These are phyloP conservation scores for Callyntrura guangdongensis DNA, from an alignment of 2,888 invertebrate genomes.

Conservation along the genomic window DNA sequence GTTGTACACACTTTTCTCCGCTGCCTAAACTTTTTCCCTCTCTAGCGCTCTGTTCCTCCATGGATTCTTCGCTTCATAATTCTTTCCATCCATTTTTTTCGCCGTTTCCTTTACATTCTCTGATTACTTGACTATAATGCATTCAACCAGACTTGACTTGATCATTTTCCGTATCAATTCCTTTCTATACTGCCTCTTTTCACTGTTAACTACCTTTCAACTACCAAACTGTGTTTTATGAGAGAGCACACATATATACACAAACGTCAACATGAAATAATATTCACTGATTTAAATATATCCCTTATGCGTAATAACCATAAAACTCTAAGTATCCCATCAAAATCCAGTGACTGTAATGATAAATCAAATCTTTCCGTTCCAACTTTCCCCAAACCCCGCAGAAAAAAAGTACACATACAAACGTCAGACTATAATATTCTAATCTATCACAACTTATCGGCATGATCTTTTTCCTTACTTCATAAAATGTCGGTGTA, in stretches of 20 bases:
- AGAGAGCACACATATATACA: neutral
- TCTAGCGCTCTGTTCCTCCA: conserved; percentile 43
- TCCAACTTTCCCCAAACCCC: conserved; percentile 60
- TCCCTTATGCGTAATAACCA: conserved; percentile 5
- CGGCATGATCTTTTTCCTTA: neutral
- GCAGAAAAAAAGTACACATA: neutral
- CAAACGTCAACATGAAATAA: neutral
- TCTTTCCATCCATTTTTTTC: conserved; percentile 61
- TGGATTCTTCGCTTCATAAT: conserved; percentile 47
- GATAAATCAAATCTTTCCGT: conserved; percentile 64
- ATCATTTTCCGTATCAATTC: conserved; percentile 77
- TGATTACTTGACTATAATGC: conserved; percentile 71
- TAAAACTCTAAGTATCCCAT: conserved; percentile 4
- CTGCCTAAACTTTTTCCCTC: conserved; percentile 16
- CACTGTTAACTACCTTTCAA: conserved; percentile 64
- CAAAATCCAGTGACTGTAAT: conserved; percentile 51
- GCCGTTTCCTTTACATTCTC: conserved; percentile 68
- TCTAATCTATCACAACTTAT: neutral
- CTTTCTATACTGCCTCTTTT: conserved; percentile 59
- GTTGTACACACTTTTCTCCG: conserved; percentile 15
- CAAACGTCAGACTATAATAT: conserved; percentile 3
- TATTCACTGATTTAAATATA: neutral
- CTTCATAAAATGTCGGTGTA: neutral
- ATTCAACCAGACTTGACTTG: conserved; percentile 72
- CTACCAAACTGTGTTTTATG: conserved; percentile 32